A percentile compares a stretch with the other conserved stretches of the same genome.
phyloP scores from a whole-genome alignment of 2,113 vertebrate genomes.

The Columba livia region DNA sequence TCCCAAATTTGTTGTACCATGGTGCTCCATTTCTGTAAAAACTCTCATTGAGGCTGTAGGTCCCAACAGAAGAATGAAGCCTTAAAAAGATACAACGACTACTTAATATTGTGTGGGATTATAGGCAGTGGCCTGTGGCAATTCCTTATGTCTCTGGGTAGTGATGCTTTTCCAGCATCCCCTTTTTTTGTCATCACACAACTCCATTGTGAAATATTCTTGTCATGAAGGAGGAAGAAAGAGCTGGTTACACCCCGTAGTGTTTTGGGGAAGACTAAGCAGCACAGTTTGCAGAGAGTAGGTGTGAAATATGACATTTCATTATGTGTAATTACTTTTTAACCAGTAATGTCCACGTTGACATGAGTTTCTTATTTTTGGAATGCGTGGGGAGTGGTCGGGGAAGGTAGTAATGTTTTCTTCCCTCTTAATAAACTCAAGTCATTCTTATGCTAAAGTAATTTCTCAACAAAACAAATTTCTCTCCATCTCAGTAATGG shows the following conservation, averaged over 20 bases:
- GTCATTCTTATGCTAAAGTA: conserved; percentile 56
- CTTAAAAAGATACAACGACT: conserved; percentile 41
- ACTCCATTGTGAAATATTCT: conserved; percentile 57
- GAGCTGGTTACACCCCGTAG: conserved; percentile 35
- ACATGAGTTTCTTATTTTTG: conserved; percentile 64
- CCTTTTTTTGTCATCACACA: conserved; percentile 13
- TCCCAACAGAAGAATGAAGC: conserved; percentile 53
- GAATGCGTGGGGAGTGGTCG: conserved; percentile 26
- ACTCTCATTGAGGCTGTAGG: conserved; percentile 23
- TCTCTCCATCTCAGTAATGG: conserved; percentile 69
- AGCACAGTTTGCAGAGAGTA: conserved; percentile 39
- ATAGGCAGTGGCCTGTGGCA: conserved; percentile 47
- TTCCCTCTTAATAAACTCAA: conserved; percentile 55
- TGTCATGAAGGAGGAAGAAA: conserved; percentile 55
- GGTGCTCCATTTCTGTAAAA: not conserved
- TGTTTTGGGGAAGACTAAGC: conserved; percentile 60
- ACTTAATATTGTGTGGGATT: conserved; percentile 48
- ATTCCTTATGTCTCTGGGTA: conserved; percentile 43
- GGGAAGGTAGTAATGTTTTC: conserved; percentile 11
- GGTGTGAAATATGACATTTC: conserved; percentile 60
- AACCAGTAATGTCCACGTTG: conserved; percentile 55
- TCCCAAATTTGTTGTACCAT: not conserved
- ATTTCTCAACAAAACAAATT: conserved; percentile 72
- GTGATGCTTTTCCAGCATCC: conserved; percentile 41
- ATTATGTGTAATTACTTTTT: conserved; percentile 62